A percentile compares a stretch with the other conserved stretches of the same genome.
Conservation (phyloP, 64 coral and sea anemone species). For the Pachyseris speciosa region DNA sequence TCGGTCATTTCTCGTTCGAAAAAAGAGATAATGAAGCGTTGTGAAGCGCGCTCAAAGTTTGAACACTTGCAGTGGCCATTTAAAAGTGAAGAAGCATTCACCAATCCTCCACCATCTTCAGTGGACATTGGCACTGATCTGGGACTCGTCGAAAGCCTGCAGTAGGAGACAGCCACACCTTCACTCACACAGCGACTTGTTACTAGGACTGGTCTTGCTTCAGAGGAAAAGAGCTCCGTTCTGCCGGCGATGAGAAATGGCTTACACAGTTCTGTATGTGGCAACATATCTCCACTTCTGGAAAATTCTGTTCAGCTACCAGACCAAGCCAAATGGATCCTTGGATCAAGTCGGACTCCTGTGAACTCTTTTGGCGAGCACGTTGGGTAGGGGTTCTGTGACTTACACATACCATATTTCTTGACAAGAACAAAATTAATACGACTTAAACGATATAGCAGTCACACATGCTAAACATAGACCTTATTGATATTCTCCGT, state of each 20-base stretch:
- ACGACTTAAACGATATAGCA: too few species aligned
- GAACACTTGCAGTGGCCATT: neutral
- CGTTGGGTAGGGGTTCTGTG: neutral
- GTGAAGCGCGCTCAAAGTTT: too few species aligned
- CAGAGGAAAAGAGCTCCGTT: neutral
- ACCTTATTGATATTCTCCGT: too few species aligned
- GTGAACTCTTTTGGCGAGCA: neutral
- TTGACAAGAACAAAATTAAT: neutral
- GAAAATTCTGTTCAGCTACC: neutral
- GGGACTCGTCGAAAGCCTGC: neutral
- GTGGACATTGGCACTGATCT: neutral
- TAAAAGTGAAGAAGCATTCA: neutral
- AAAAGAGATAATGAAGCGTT: too few species aligned
- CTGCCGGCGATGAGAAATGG: neutral
- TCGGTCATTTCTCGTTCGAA: too few species aligned
- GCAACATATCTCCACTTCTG: neutral
- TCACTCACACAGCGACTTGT: neutral
- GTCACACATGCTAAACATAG: too few species aligned
- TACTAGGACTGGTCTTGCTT: neutral
- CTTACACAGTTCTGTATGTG: neutral
- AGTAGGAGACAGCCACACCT: slow-evolving; percentile 26
- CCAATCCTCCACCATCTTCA: neutral
- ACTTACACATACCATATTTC: neutral
- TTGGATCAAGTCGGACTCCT: neutral
- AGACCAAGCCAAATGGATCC: neutral